Evolutionary conservation across 2,888 invertebrate genomes (phyloP).

Genomic region (Notodonta ziczac): DNA sequence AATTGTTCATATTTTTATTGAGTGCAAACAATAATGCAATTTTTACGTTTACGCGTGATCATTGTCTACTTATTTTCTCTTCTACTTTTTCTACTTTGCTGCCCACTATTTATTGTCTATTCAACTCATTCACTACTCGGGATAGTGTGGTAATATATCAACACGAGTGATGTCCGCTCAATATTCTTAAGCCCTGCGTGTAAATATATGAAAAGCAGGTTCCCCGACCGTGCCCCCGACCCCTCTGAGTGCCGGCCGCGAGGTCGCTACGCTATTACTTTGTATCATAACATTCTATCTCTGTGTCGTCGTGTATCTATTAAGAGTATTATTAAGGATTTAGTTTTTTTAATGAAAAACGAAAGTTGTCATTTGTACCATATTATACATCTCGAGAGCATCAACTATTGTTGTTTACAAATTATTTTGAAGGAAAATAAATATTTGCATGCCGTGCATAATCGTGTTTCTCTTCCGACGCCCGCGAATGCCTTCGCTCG

Average conservation of each 20-base stretch:
- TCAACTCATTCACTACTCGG: background rate
- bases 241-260: no score
- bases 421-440: slow-evolving; percentile 82
- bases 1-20: no score
- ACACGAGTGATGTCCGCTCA: background rate
- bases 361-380: slow-evolving; percentile 82
- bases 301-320: slow-evolving; percentile 32
- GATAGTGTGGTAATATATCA: background rate
- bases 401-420: slow-evolving; percentile 80
- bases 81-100: background rate
- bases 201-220: background rate
- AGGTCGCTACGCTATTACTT: slow-evolving; percentile 5
- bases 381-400: slow-evolving; percentile 64
- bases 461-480: slow-evolving; percentile 49
- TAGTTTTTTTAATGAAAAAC: slow-evolving; percentile 77
- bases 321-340: slow-evolving; percentile 65
- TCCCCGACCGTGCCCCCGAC: background rate
- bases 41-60: no score
- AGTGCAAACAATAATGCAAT: no score
- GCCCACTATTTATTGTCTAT: no score
- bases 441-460: slow-evolving; percentile 79
- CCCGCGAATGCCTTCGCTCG: slow-evolving; percentile 8
- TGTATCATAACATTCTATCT: slow-evolving; percentile 25
- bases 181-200: background rate
- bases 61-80: slow-evolving; percentile 24